These are phyloP conservation scores for Hippolais icterina DNA, from an alignment of 2,113 vertebrate genomes.

Conservation along the genomic window DNA sequence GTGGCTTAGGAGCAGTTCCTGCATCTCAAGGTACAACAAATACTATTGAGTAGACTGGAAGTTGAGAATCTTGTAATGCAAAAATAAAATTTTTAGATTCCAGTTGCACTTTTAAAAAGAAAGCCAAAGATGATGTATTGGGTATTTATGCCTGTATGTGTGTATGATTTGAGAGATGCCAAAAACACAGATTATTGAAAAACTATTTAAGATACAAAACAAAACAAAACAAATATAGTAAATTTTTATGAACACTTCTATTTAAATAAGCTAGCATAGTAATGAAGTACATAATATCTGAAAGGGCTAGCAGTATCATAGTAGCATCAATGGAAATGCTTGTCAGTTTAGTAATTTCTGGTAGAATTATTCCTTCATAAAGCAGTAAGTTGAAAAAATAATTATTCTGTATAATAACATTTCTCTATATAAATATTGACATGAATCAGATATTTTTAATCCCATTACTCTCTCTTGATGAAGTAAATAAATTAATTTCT, in stretches of 20 bases:
- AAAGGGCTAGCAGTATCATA: not conserved
- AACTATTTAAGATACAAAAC: not conserved
- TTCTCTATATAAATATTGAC: not conserved
- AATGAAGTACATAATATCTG: not conserved
- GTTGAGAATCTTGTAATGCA: not conserved
- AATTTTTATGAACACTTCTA: not conserved
- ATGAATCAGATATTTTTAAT: not conserved
- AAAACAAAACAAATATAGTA: rapidly evolving
- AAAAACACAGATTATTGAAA: not conserved
- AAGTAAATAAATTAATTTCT: not conserved
- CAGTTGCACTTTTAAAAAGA: not conserved
- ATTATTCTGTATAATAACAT: not conserved
- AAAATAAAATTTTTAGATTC: not conserved
- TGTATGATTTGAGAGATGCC: not conserved
- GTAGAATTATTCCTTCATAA: not conserved
- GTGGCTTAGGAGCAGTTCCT: not conserved
- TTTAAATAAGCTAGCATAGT: not conserved
- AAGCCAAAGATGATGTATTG: not conserved
- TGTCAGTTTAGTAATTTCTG: not conserved
- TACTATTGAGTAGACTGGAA: not conserved
- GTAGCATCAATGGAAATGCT: not conserved
- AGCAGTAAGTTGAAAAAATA: not conserved
- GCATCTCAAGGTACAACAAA: not conserved
- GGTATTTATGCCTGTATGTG: not conserved
- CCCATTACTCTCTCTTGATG: not conserved